phyloP scores from a whole-genome alignment of 2,888 invertebrate species.

The Noctua comes region DNA sequence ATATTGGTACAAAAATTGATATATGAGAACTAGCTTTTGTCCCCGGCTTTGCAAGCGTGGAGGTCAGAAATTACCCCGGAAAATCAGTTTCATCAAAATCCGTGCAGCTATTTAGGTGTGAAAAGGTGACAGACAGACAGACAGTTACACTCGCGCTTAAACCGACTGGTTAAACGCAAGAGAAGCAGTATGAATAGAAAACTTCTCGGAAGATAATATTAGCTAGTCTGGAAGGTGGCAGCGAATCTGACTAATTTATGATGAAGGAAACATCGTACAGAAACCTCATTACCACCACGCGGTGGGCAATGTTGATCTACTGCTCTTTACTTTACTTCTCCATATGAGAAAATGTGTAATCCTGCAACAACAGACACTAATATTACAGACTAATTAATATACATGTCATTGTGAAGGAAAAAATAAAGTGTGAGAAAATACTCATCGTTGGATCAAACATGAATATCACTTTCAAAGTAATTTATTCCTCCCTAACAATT shows the following conservation, averaged over 20 bases:
- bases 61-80: not conserved
- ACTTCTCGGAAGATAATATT: not conserved
- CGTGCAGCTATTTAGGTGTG: not conserved
- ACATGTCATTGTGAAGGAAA: not conserved
- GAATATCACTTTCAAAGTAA: not conserved
- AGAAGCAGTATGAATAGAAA: not conserved
- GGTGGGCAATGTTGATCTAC: not conserved
- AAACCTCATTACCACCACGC: not conserved
- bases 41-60: not conserved
- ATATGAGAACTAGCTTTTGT: not conserved
- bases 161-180: no score
- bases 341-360: not conserved
- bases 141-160: not conserved
- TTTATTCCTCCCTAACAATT: slow-evolving; percentile 10
- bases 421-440: not conserved
- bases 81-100: not conserved
- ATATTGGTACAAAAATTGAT: not conserved
- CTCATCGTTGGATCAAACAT: not conserved
- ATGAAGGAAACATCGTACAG: not conserved
- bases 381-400: not conserved
- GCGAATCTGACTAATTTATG: not conserved
- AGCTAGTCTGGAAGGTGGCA: not conserved
- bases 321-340: not conserved
- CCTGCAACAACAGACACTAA: not conserved
- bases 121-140: not conserved